Base-by-base conservation (phyloP, 2,888 invertebrate species). In the Caenorhabditis japonica region DNA sequence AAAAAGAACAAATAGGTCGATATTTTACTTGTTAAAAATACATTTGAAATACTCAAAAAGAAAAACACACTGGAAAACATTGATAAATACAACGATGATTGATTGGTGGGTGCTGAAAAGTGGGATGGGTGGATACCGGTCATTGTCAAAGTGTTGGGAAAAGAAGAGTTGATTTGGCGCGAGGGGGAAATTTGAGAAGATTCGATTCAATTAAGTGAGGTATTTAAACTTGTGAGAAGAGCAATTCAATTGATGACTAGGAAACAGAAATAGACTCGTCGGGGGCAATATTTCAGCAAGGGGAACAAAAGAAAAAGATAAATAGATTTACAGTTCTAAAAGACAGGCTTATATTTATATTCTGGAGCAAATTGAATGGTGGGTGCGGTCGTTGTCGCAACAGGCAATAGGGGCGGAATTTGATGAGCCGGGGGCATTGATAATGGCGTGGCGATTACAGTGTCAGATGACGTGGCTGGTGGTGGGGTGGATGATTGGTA, bases 191-290 rank as follows among this genome's bases (percentile, higher is more conserved):
- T 7, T 30, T 5, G 30, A 30, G 30, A 30, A 30, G 30, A 7
- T 7, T 30, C 30, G n/a, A n/a, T n/a, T n/a, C n/a, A n/a, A n/a
- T n/a, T n/a, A n/a, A n/a, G 66, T 66, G 66, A 51, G 56, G 56
- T 49, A 66, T 56, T 56, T 56, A 56, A 41, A 46, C 43, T 33
- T 33, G 4, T n/a, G 56, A 56, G 34, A 44, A 44, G 44, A 33
- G 17, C 13, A 17, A 41, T 25, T 21, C n/a, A 64, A 64, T 55
- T 30, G 53, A 55, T 46, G 55, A 55, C 62, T 62, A 62, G 13
- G 34, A 10, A n/a, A 8, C 17, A 36, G 12, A 15, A 46, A 4
- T 7, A 4, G 15, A 60, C 61, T 51, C 61, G 61, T 61, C 2
- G 47, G 25, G 23, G 51, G 51, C 51, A 38, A 38, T 30, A 30